phyloP scores from a whole-genome alignment of 2,888 invertebrate genomes.

The Clistopyga incitator region DNA sequence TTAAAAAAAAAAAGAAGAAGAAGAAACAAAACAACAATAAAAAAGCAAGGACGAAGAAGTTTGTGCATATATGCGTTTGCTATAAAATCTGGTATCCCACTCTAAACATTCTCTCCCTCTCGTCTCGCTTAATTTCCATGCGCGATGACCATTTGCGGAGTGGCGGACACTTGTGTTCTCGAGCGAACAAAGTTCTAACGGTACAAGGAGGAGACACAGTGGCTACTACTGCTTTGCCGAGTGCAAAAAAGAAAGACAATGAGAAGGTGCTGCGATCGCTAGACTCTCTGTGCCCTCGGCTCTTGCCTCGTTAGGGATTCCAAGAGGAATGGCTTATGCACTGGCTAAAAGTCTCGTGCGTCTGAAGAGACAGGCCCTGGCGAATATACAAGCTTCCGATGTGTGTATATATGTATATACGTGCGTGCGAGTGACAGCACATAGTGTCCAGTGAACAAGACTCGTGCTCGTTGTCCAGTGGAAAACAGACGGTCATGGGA shows the following conservation, averaged over 20 bases:
- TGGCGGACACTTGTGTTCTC: constrained; percentile 48
- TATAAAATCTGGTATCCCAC: constrained; percentile 32
- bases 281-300: constrained; percentile 1
- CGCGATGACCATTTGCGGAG: constrained; percentile 56
- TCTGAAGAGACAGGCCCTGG: constrained; percentile 15
- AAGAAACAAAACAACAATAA: constrained; percentile 13
- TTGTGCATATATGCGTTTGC: constrained; percentile 14
- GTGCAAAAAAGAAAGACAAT: constrained; percentile 55
- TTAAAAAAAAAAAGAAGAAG: background rate
- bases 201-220: constrained; percentile 20
- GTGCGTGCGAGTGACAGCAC: constrained; percentile 29
- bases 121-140: constrained; percentile 56
- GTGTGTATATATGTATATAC: constrained; percentile 15
- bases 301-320: constrained; percentile 60
- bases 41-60: background rate
- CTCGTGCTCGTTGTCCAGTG: constrained; percentile 62
- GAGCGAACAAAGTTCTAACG: constrained; percentile 64
- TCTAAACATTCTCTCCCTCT: constrained; percentile 6
- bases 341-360: constrained; percentile 46
- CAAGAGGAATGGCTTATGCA: constrained; percentile 60
- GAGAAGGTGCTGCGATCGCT: constrained; percentile 14
- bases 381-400: constrained; percentile 20
- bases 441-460: constrained; percentile 66
- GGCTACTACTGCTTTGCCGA: constrained; percentile 8
- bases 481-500: constrained; percentile 58